Evolutionary conservation across 2,888 invertebrate genomes (phyloP).

Genomic region (Chalcis sispes): DNA sequence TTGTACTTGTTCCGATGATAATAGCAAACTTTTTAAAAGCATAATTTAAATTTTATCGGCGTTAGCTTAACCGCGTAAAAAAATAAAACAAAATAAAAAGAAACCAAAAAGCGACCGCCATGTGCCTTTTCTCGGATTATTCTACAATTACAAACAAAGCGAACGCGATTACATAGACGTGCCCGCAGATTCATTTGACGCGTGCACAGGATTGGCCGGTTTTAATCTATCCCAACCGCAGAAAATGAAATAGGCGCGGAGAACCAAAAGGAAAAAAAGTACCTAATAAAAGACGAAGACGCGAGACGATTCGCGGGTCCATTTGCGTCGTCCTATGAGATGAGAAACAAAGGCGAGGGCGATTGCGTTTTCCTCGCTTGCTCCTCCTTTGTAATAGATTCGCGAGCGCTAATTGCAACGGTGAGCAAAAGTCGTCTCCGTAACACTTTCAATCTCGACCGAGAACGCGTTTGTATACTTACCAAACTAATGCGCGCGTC

Average conservation of each 20-base stretch:
- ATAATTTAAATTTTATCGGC: no score
- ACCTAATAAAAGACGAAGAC: not conserved
- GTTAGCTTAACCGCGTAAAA: no score
- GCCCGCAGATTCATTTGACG: slow-evolving; percentile 1
- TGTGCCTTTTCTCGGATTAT: no score
- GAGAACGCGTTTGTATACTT: not conserved
- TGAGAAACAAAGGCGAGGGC: slow-evolving; percentile 19
- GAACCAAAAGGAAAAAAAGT: slow-evolving; percentile 5
- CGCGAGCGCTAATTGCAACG: slow-evolving; percentile 34
- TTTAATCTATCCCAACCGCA: not conserved
- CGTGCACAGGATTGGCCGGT: slow-evolving; percentile 1
- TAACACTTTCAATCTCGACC: slow-evolving; percentile 37
- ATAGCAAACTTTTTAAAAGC: no score
- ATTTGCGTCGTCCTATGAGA: no score
- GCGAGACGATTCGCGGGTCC: not conserved
- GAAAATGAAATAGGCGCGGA: slow-evolving; percentile 4
- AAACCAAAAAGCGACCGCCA: no score
- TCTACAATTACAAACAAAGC: no score
- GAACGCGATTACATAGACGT: no score
- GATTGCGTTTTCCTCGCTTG: not conserved
- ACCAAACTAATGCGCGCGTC: not conserved
- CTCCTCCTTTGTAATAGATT: slow-evolving; percentile 35
- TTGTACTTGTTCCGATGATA: no score
- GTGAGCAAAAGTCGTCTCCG: not conserved
- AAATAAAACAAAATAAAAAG: no score